phyloP scores from a whole-genome alignment of 2,888 invertebrate species.

The Stenodema calcarata region DNA sequence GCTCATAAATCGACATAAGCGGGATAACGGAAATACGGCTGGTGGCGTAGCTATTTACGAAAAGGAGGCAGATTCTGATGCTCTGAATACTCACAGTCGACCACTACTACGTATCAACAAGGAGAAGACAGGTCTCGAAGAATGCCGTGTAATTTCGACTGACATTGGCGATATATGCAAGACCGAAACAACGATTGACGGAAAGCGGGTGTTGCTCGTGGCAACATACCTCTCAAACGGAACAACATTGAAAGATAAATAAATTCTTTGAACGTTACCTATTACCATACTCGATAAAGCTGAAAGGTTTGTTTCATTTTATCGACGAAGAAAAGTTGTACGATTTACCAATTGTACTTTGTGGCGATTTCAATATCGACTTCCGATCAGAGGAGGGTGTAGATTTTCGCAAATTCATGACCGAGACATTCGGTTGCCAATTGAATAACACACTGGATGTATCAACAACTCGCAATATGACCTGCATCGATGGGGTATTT shows the following conservation, averaged over 20 bases:
- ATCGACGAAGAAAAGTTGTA: too few species aligned
- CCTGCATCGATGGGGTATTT: neutral
- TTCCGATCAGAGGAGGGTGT: too few species aligned
- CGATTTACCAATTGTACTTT: too few species aligned
- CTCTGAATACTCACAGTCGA: neutral
- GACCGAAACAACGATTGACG: slow-evolving; percentile 2
- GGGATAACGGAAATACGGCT: slow-evolving; percentile 4
- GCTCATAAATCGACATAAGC: neutral
- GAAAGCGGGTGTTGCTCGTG: slow-evolving; percentile 20
- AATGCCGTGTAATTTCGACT: neutral
- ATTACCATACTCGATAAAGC: too few species aligned
- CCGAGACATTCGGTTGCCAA: too few species aligned
- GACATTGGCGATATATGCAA: slow-evolving; percentile 28
- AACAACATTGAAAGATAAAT: slow-evolving; percentile 23
- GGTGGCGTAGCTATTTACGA: slow-evolving; percentile 14
- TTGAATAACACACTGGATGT: too few species aligned
- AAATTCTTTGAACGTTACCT: too few species aligned
- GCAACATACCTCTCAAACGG: slow-evolving; percentile 34
- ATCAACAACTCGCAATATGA: too few species aligned
- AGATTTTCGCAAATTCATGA: too few species aligned
- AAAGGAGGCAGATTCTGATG: neutral
- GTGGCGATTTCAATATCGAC: too few species aligned
- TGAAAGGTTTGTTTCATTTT: too few species aligned
- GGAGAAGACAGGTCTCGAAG: slow-evolving; percentile 17
- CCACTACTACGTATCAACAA: slow-evolving; percentile 8